These are phyloP conservation scores for Thymelicus sylvestris DNA, from an alignment of 2,888 invertebrate species.

Conservation along the genomic window DNA sequence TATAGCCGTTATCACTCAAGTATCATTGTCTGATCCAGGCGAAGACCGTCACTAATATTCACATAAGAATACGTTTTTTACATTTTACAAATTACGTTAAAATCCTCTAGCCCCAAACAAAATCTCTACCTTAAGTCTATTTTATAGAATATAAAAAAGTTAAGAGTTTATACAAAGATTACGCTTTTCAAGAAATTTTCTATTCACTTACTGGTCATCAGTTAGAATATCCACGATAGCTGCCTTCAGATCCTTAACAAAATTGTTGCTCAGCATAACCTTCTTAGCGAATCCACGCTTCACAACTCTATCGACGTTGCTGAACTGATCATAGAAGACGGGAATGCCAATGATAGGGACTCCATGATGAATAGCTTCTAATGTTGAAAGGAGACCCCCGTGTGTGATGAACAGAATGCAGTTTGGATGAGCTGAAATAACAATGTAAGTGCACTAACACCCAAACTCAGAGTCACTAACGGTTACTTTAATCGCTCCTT, in stretches of 20 bases:
- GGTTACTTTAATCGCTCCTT: too few relatives aligned
- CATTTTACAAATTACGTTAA: too few relatives aligned
- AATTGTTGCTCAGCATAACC: not conserved
- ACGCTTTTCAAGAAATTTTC: not conserved
- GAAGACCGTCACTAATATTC: too few relatives aligned
- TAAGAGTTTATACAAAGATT: too few relatives aligned
- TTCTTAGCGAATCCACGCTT: slow-evolving; percentile 23
- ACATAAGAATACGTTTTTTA: too few relatives aligned
- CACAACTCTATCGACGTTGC: slow-evolving; percentile 19
- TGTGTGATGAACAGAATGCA: slow-evolving; percentile 20
- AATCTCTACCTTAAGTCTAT: too few relatives aligned
- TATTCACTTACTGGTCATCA: slow-evolving; percentile 12
- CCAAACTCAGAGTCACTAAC: too few relatives aligned
- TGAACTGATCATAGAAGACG: slow-evolving; percentile 26
- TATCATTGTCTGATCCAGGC: too few relatives aligned
- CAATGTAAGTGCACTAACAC: too few relatives aligned
- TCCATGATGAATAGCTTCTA: slow-evolving; percentile 15
- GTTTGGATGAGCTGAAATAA: slow-evolving; percentile 22
- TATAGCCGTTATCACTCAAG: too few relatives aligned
- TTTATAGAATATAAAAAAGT: too few relatives aligned
- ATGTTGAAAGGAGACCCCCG: slow-evolving; percentile 16
- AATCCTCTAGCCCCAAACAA: too few relatives aligned
- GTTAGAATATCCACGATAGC: slow-evolving; percentile 18
- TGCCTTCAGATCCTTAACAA: slow-evolving; percentile 1
- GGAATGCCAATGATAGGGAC: slow-evolving; percentile 28